These are phyloP conservation scores for Spodoptera littoralis DNA, from an alignment of 2,888 invertebrate species.

Conservation along the genomic window DNA sequence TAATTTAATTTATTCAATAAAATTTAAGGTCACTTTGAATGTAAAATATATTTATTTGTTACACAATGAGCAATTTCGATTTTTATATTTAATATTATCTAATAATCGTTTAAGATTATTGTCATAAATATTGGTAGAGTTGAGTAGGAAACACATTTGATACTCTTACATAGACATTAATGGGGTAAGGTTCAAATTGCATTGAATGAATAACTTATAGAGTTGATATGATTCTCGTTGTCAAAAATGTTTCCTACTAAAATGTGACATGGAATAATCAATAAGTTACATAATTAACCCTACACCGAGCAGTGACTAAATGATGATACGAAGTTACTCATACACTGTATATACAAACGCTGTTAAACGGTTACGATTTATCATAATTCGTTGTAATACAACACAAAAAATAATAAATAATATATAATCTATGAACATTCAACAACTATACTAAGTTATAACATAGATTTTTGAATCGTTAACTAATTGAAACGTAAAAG, in stretches of 20 bases:
- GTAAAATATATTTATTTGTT: constrained; percentile 49
- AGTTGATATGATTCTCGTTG: constrained; percentile 3
- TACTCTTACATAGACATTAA: constrained; percentile 13
- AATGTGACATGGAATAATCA: constrained; percentile 48
- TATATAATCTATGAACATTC: constrained; percentile 83
- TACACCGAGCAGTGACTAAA: constrained; percentile 69
- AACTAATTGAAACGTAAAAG: constrained; percentile 50
- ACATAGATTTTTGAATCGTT: constrained; percentile 56
- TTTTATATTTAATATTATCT: constrained; percentile 43
- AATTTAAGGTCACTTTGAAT: constrained; percentile 70
- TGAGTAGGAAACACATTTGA: constrained; percentile 42
- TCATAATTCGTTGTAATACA: constrained; percentile 82
- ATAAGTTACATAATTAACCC: constrained; percentile 56
- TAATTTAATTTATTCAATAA: constrained; percentile 46
- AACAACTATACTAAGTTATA: constrained; percentile 80
- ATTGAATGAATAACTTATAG: neutral
- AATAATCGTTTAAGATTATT: constrained; percentile 52
- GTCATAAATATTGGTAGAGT: constrained; percentile 46
- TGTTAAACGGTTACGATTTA: constrained; percentile 67
- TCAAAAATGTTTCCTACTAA: constrained; percentile 37
- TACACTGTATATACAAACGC: constrained; percentile 72
- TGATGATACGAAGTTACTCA: constrained; percentile 55
- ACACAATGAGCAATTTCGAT: constrained; percentile 68
- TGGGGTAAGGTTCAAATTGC: constrained; percentile 29
- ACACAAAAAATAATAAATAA: constrained; percentile 81